A percentile compares a stretch with the other conserved stretches of the same genome.
These are phyloP conservation scores for Acromyrmex charruanus DNA, from an alignment of 1,140 invertebrate genomes.

Conservation along the genomic window DNA sequence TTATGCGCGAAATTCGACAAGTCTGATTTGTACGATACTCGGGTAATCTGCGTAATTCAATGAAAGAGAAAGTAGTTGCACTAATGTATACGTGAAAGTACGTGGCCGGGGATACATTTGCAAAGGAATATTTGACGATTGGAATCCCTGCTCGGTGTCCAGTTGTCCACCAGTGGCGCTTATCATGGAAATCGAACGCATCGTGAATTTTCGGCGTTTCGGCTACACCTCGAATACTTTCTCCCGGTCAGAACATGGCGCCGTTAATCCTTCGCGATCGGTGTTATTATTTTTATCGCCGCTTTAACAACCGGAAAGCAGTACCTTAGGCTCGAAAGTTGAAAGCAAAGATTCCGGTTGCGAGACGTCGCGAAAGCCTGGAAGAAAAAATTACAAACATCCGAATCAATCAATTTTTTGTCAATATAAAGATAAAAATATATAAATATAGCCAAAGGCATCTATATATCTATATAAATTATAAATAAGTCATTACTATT, in stretches of 20 bases:
- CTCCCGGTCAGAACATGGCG: conserved; percentile 2
- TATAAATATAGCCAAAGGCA: too few species aligned
- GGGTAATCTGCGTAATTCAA: conserved; percentile 57
- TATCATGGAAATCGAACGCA: conserved; percentile 55
- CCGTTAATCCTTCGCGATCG: conserved; percentile 51
- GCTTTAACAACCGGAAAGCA: conserved; percentile 31
- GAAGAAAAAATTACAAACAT: not conserved
- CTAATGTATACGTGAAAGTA: conserved; percentile 53
- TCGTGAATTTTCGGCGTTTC: conserved; percentile 50
- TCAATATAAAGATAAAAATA: not conserved
- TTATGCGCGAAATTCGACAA: conserved; percentile 29
- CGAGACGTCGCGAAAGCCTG: not conserved
- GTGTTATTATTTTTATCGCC: conserved; percentile 57
- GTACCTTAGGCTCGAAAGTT: conserved; percentile 5
- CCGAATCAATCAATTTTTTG: too few species aligned
- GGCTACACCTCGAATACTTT: conserved; percentile 32
- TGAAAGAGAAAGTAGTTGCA: conserved; percentile 52
- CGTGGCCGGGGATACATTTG: conserved; percentile 29
- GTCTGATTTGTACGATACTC: conserved; percentile 51
- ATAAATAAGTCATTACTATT: too few species aligned
- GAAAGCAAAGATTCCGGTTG: conserved; percentile 26
- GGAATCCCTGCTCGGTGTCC: not conserved
- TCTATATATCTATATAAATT: too few species aligned
- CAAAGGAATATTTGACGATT: conserved; percentile 48
- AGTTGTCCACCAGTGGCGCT: conserved; percentile 10